Percentiles rank a stretch among this genome's conserved stretches.
Conservation (phyloP, 2,888 invertebrate species). For the Andrena dorsata region DNA sequence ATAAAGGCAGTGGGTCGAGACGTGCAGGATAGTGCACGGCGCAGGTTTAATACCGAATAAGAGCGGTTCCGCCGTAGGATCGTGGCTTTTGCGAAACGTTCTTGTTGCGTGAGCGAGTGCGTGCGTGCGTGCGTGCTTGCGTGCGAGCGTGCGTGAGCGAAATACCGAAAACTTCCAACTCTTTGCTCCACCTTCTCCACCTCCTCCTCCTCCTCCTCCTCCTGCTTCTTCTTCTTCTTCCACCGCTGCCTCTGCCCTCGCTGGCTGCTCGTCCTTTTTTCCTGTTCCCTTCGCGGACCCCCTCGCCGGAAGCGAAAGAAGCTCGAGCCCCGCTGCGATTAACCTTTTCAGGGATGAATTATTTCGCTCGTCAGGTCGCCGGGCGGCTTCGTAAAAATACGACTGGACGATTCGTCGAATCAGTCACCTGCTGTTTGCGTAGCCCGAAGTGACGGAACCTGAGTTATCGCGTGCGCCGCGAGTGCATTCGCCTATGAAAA, state of each 20-base stretch:
- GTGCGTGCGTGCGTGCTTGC: conserved; percentile 76
- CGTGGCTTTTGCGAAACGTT: conserved; percentile 65
- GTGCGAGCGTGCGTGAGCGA: conserved; percentile 83
- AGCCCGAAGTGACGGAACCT: conserved; percentile 50
- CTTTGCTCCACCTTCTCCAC: conserved; percentile 51
- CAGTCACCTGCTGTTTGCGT: conserved; percentile 65
- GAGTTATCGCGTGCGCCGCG: conserved; percentile 17
- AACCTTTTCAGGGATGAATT: conserved; percentile 77
- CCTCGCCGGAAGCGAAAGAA: conserved; percentile 75
- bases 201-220: conserved; percentile 7
- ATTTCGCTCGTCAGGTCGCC: conserved; percentile 70
- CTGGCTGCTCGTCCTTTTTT: conserved; percentile 34
- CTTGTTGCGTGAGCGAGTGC: conserved; percentile 77
- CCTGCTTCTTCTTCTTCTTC: conserved; percentile 22
- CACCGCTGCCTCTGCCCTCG: conserved; percentile 22
- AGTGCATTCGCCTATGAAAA: background rate
- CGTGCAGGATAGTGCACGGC: conserved; percentile 5
- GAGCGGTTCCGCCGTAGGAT: conserved; percentile 56
- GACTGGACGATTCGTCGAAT: conserved; percentile 65
- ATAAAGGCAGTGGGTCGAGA: conserved; percentile 57
- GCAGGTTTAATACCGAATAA: conserved; percentile 37
- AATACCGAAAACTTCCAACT: conserved; percentile 80
- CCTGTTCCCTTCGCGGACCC: conserved; percentile 57
- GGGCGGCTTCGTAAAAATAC: conserved; percentile 62
- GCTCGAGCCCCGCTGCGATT: conserved; percentile 73